Conservation (phyloP, 2,797 vertebrate genomes). For the Molossus alvarezi region DNA sequence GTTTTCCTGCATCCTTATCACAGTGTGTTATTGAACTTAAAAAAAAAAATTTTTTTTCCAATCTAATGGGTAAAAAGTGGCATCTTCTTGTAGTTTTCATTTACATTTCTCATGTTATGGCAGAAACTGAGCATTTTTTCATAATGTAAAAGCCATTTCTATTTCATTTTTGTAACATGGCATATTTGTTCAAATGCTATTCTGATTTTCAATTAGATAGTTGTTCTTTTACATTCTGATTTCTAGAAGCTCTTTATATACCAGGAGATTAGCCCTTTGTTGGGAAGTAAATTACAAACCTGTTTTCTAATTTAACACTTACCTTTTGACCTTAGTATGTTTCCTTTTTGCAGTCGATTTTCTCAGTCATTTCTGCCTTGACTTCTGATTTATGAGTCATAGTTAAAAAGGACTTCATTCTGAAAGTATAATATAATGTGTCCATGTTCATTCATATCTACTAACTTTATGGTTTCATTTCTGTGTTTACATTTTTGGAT, state of each 20-base stretch:
- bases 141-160: neutral
- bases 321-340: conserved; percentile 48
- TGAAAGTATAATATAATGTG: conserved; percentile 15
- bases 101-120: conserved; percentile 3
- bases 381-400: conserved; percentile 56
- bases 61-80: neutral
- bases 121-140: neutral
- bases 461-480: neutral
- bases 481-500: neutral
- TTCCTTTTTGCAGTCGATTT: conserved; percentile 43
- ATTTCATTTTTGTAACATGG: conserved; percentile 22
- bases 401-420: neutral
- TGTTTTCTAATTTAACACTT: conserved; percentile 62
- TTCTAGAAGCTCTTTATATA: conserved; percentile 24
- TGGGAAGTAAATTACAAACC: neutral
- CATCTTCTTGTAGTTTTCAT: conserved; percentile 2
- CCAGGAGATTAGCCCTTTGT: conserved; percentile 1
- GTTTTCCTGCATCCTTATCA: neutral
- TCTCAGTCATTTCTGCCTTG: conserved; percentile 1
- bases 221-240: conserved; percentile 52
- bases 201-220: neutral
- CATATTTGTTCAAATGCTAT: conserved; percentile 4
- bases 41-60: neutral
- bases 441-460: neutral
- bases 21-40: neutral